These are phyloP conservation scores for Ectemnius continuus DNA, from an alignment of 2,888 invertebrate genomes.

Conservation along the genomic window DNA sequence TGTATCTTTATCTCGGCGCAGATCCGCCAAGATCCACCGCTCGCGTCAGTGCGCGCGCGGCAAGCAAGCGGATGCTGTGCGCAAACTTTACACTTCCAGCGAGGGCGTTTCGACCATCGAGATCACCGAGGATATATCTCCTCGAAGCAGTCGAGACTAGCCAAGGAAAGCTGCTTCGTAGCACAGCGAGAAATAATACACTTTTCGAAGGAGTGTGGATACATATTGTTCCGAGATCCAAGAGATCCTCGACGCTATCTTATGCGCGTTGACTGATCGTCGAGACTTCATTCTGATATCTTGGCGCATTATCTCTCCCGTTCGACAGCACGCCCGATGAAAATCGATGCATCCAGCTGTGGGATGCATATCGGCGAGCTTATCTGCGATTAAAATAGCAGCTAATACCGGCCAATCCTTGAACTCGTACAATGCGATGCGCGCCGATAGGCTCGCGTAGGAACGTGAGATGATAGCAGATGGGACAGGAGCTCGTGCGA, in stretches of 20 bases:
- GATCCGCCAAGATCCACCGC: no score
- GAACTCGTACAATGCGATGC: not conserved
- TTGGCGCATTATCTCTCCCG: not conserved
- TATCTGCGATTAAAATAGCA: conserved; percentile 3
- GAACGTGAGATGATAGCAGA: conserved; percentile 5
- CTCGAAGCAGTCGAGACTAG: no score
- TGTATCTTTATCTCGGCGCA: conserved; percentile 10
- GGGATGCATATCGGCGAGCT: conserved; percentile 9
- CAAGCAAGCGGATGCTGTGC: no score
- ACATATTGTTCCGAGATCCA: no score
- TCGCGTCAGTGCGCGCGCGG: no score
- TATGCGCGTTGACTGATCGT: not conserved
- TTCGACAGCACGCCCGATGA: conserved; percentile 12
- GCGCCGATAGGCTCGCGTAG: not conserved
- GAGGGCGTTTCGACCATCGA: not conserved
- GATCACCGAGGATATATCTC: no score
- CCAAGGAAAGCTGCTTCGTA: no score
- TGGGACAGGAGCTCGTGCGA: conserved; percentile 3
- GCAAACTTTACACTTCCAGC: conserved; percentile 16
- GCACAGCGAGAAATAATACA: no score
- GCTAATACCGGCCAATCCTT: conserved; percentile 5
- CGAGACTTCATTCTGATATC: not conserved
- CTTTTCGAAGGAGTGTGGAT: no score
- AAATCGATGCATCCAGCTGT: conserved; percentile 16
- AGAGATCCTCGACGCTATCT: no score